Percentiles rank a stretch among this genome's conserved stretches.
Evolutionary conservation across 2,113 vertebrate genomes (phyloP).

Genomic region (Anarhynchus alexandrinus): DNA sequence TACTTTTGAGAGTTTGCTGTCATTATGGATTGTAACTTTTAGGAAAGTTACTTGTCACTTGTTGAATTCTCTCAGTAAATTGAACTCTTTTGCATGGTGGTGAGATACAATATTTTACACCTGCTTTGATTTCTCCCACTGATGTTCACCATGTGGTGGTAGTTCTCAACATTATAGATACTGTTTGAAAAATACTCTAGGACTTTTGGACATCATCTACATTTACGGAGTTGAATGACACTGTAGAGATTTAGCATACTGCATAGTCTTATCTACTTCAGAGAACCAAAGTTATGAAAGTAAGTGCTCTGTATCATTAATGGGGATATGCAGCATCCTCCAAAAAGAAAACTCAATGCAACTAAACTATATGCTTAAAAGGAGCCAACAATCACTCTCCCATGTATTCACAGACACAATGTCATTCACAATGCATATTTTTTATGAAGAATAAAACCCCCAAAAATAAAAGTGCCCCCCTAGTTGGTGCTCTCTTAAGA

Average conservation of each 20-base stretch:
- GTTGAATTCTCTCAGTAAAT: not conserved
- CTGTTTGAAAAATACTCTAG: not conserved
- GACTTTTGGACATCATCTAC: not conserved
- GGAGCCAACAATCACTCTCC: not conserved
- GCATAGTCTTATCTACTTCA: not conserved
- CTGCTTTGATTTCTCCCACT: not conserved
- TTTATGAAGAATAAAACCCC: fast-evolving
- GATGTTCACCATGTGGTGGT: not conserved
- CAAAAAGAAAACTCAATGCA: not conserved
- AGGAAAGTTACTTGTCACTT: not conserved
- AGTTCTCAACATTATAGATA: not conserved
- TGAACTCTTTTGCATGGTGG: not conserved
- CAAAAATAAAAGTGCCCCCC: fast-evolving
- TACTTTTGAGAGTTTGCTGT: not conserved
- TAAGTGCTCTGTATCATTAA: not conserved
- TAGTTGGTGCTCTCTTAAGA: not conserved
- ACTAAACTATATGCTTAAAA: not conserved
- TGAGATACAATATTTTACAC: not conserved
- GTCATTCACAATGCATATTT: not conserved
- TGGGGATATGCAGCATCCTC: fast-evolving
- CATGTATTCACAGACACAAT: not conserved
- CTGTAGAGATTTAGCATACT: not conserved
- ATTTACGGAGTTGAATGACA: not conserved
- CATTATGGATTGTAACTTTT: not conserved
- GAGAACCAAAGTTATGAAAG: not conserved